Evolutionary conservation across 2,888 invertebrate genomes (phyloP).

Genomic region (Caenorhabditis uteleia): DNA sequence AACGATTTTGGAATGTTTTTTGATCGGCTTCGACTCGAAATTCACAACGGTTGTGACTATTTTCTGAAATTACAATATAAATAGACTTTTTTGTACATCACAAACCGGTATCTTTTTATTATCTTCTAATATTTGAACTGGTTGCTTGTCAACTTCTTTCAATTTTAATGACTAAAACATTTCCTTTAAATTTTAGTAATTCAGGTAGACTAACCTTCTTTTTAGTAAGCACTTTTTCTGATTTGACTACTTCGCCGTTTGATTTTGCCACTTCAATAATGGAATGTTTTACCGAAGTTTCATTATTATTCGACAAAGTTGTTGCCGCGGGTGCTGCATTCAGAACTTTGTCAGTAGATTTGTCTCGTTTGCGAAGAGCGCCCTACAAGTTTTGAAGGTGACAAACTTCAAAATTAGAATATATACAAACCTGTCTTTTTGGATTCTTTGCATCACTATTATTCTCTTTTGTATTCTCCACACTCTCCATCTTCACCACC

Average conservation of each 20-base stretch:
- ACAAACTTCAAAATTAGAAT: background rate
- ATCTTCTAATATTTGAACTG: constrained; percentile 19
- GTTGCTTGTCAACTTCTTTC: constrained; percentile 4
- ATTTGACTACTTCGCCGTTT: constrained; percentile 26
- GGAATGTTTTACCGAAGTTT: constrained; percentile 16
- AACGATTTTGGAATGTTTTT: constrained; percentile 26
- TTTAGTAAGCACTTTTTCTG: constrained; percentile 22
- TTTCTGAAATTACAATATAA: constrained; percentile 15
- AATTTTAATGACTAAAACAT: background rate
- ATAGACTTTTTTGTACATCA: background rate
- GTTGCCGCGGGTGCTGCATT: constrained; percentile 29
- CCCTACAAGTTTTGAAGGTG: constrained; percentile 20
- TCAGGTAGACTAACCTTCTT: constrained; percentile 1
- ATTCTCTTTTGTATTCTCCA: constrained; percentile 34
- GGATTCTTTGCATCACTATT: constrained; percentile 29
- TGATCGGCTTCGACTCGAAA: constrained; percentile 22
- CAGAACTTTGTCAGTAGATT: constrained; percentile 26
- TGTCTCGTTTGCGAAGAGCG: constrained; percentile 38
- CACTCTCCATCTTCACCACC: constrained; percentile 19
- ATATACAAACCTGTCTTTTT: constrained; percentile 22
- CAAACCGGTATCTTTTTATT: constrained; percentile 17
- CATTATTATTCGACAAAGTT: constrained; percentile 14
- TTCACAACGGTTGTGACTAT: constrained; percentile 19
- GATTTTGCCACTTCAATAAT: constrained; percentile 18
- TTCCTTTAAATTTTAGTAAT: constrained; percentile 15